Evolutionary conservation across 2,888 invertebrate species (phyloP).

Genomic region (Himalopsyche tibetana): DNA sequence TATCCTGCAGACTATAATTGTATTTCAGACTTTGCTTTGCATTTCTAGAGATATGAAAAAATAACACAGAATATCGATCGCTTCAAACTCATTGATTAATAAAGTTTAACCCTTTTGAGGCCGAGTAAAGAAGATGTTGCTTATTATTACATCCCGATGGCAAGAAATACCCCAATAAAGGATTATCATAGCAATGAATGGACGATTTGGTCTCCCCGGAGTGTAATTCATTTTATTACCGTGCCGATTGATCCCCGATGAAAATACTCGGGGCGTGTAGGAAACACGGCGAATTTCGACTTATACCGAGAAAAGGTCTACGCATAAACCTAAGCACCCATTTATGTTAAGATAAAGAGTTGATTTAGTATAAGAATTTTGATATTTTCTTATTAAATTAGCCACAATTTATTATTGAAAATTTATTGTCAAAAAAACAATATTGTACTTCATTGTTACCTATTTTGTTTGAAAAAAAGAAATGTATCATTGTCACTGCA

Average conservation of each 20-base stretch:
- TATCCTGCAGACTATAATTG: no score
- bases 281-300: constrained; percentile 31
- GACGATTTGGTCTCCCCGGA: constrained; percentile 36
- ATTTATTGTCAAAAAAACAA: no score
- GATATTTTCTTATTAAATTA: not conserved
- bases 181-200: constrained; percentile 43
- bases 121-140: constrained; percentile 18
- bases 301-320: constrained; percentile 28
- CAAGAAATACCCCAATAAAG: constrained; percentile 42
- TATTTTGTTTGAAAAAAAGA: no score
- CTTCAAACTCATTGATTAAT: constrained; percentile 29
- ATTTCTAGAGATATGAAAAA: no score
- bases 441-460: no score
- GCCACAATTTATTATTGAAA: no score
- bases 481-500: no score
- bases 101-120: constrained; percentile 17
- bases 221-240: constrained; percentile 38
- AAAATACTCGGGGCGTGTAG: constrained; percentile 35
- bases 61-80: not conserved
- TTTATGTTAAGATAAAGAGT: constrained; percentile 23
- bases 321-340: constrained; percentile 25
- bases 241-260: constrained; percentile 37
- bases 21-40: no score
- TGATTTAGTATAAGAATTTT: not conserved
- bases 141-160: constrained; percentile 30